These are phyloP conservation scores for Iguana delicatissima DNA, from an alignment of 2,797 vertebrate genomes.

Conservation along the genomic window DNA sequence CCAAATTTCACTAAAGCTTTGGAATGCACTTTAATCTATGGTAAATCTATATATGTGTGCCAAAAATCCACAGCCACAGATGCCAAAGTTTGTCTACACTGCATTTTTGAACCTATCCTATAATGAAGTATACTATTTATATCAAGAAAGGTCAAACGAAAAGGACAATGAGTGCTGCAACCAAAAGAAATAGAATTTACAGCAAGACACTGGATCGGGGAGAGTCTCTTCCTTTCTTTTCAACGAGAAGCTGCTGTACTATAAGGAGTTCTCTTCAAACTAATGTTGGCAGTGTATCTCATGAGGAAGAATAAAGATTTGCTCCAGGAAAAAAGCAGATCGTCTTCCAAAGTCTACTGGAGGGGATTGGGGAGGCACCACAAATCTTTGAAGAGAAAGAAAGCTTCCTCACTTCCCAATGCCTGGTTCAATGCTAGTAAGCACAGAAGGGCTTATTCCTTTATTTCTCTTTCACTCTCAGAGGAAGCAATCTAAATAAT, in stretches of 20 bases:
- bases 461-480: too few species aligned
- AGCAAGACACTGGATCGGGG: not conserved
- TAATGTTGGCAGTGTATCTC: not conserved
- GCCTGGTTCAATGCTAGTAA: not conserved
- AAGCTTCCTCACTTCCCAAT: not conserved
- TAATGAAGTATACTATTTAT: slow-evolving; percentile 62
- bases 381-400: not conserved
- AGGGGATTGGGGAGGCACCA: not conserved
- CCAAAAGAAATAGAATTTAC: slow-evolving; percentile 47
- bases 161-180: slow-evolving; percentile 43
- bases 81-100: slow-evolving; percentile 63
- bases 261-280: too few species aligned
- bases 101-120: slow-evolving; percentile 41
- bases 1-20: slow-evolving; percentile 50
- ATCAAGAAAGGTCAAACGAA: slow-evolving; percentile 46
- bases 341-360: not conserved
- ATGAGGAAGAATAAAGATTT: not conserved
- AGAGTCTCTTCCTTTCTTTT: not conserved
- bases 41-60: slow-evolving; percentile 46
- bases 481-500: not conserved
- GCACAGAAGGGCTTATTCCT: too few species aligned
- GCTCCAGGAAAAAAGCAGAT: not conserved
- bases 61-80: slow-evolving; percentile 61
- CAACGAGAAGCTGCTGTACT: too few species aligned
- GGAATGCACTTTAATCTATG: slow-evolving; percentile 69